Conservation (phyloP, 53 echinoderm and acorn worm species). For the Temnopleurus reevesii region DNA sequence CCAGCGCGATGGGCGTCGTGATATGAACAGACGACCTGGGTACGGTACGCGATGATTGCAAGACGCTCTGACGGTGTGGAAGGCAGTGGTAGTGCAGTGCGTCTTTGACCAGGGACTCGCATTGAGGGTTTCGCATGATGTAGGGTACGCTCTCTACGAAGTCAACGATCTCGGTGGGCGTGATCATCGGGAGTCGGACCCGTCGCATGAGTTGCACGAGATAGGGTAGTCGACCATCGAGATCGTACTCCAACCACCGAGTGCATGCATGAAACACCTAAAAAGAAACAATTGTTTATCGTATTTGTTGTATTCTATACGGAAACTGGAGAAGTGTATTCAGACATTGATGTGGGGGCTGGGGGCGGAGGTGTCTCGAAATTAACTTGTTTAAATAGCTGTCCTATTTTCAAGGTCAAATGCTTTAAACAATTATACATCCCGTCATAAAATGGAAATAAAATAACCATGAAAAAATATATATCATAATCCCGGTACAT, state of each 20-base stretch:
- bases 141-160: constrained; percentile 81
- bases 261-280: constrained; percentile 59
- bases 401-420: no score
- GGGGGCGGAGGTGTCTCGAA: no score
- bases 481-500: no score
- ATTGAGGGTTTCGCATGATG: constrained; percentile 72
- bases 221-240: constrained; percentile 51
- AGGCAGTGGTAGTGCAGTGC: constrained; percentile 95
- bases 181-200: constrained; percentile 89
- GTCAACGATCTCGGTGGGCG: constrained; percentile 85
- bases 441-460: no score
- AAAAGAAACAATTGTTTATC: no score
- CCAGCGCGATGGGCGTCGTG: constrained; percentile 74
- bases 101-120: constrained; percentile 83
- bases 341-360: no score
- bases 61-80: constrained; percentile 81
- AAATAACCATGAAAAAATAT: no score
- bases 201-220: constrained; percentile 63
- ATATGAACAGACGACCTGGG: constrained; percentile 72
- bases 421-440: no score
- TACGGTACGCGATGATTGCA: constrained; percentile 82
- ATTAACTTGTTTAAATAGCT: no score
- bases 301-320: no score
- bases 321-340: no score
- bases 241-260: constrained; percentile 76